Percentiles rank a stretch among this genome's conserved stretches.
Conservation (phyloP, 2,797 vertebrate species). For the Myotis daubentonii region DNA sequence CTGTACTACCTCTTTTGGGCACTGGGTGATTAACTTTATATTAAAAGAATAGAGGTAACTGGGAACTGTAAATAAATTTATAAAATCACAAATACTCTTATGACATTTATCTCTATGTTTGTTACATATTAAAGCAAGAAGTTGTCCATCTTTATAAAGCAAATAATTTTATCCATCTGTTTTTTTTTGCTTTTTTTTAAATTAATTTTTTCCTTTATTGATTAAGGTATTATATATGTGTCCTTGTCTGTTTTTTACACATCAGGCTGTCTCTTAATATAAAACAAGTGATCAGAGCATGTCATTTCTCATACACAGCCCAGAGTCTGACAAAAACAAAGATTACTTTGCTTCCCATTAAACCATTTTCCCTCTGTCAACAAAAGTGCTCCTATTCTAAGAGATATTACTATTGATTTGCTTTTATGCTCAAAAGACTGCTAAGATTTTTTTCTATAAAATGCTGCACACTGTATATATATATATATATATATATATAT, state of each 20-base stretch:
- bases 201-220: too few relatives aligned
- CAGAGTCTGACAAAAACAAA: constrained; percentile 61
- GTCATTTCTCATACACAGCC: constrained; percentile 8
- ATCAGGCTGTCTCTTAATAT: not conserved
- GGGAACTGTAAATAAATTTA: not conserved
- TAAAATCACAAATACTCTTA: not conserved
- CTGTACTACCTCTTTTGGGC: not conserved
- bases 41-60: not conserved
- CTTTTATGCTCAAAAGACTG: constrained; percentile 67
- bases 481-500: too few relatives aligned
- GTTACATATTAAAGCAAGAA: not conserved
- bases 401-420: constrained; percentile 74
- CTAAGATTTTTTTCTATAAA: not conserved
- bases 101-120: not conserved
- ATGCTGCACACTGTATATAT: not conserved
- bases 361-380: constrained; percentile 62
- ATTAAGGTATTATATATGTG: too few relatives aligned
- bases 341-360: constrained; percentile 66
- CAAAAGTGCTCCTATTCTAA: constrained; percentile 72
- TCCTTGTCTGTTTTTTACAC: not conserved
- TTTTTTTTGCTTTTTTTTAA: not conserved
- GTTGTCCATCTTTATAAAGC: not conserved
- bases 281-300: constrained; percentile 17
- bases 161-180: not conserved
- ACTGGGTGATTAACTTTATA: not conserved